Evolutionary conservation across 1,140 invertebrate genomes (phyloP).

Genomic region (Semibalanus balanoides): DNA sequence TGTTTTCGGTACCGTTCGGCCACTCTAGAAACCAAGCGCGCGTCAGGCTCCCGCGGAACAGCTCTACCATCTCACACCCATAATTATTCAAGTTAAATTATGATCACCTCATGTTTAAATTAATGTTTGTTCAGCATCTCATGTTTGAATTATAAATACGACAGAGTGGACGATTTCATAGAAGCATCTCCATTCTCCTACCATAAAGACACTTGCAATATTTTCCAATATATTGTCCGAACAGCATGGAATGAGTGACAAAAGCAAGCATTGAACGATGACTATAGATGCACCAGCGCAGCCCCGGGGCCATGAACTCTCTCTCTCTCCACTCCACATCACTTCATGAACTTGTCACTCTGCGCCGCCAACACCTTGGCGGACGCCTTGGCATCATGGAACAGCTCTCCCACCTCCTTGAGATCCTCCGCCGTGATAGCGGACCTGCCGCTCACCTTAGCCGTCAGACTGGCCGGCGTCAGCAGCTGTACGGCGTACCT

Average conservation of each 20-base stretch:
- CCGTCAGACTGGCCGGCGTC: constrained; percentile 74
- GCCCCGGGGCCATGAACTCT: neutral
- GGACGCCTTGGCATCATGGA: constrained; percentile 92
- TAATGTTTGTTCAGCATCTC: too few relatives aligned
- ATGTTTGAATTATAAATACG: too few relatives aligned
- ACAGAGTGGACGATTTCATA: too few relatives aligned
- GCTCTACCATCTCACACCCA: too few relatives aligned
- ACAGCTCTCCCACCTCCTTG: constrained; percentile 64
- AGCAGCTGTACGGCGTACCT: constrained; percentile 89
- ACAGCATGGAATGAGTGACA: neutral
- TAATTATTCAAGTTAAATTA: too few relatives aligned
- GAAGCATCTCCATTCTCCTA: too few relatives aligned
- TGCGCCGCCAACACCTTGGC: constrained; percentile 79
- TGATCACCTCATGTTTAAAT: too few relatives aligned
- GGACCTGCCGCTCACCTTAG: constrained; percentile 66
- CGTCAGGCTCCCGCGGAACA: too few relatives aligned
- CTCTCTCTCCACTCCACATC: constrained; percentile 5
- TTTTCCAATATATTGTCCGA: neutral
- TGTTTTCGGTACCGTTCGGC: too few relatives aligned
- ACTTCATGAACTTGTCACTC: constrained; percentile 85
- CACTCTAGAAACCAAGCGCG: too few relatives aligned
- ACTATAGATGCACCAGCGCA: neutral
- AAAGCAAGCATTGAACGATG: neutral
- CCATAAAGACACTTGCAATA: too few relatives aligned
- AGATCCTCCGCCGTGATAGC: constrained; percentile 66